Evolutionary conservation across 2,113 vertebrate genomes (phyloP), one percentile per base, ranked within the genome.

Genomic region (Mobula birostris): DNA sequence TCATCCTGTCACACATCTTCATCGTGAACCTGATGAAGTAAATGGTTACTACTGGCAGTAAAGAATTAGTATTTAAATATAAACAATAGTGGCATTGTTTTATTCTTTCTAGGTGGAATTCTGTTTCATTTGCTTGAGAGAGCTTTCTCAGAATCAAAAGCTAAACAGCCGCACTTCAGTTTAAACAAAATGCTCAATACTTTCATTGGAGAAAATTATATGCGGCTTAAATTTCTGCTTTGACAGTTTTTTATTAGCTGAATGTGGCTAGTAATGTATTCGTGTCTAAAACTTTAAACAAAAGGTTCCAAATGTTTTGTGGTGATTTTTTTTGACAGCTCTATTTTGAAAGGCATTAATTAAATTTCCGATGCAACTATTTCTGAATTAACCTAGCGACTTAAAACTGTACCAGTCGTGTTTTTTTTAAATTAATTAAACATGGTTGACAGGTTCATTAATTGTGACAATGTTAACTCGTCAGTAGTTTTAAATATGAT

Each of bases 321-420:
- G 66, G 21, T 92, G 91, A 74, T 93, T 93, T 72, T 93, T 27
- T 56, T 93, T 93, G 91, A 93, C 68, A 29, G 70, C 36, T 36
- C 91, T 93, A 93, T 93, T 93, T 93, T 93, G 40, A 93, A 93
- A 93, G 40, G 91, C 70, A 93, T 93, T 93, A 93, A 93, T 76
- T 93, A 93, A 93, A 93, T 76, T 93, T 93, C 70, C 70, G 48
- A 93, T 56, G 32, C 91, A 93, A 93, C 91, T 93, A 70, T 56
- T 93, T 74, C 91, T 93, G 70, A 93, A 93, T 93, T 93, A 93
- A 93, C 91, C 91, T 93, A 12, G 1, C 40, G 70, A 56, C 70
- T 93, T 93, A 93, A 93, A 74, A 93, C 68, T 74, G 90, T 14
- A 40, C 2, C 24, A 90, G 61, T 90, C 14, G 61, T 66, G 90